These are phyloP conservation scores for Zosterops japonicus DNA, from an alignment of 2,113 vertebrate species.

Conservation along the genomic window DNA sequence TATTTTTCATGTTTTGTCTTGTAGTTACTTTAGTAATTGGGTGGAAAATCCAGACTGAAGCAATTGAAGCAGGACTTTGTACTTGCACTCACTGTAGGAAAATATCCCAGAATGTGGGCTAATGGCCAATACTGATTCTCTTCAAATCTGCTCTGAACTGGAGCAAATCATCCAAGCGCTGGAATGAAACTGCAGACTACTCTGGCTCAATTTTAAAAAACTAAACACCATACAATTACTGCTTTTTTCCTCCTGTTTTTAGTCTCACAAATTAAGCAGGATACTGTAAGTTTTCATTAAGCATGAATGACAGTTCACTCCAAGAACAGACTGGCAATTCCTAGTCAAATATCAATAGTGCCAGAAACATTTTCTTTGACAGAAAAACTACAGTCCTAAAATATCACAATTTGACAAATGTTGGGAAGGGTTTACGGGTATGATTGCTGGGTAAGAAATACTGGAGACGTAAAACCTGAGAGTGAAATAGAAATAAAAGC, in stretches of 20 bases:
- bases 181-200: background rate
- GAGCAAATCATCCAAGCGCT: background rate
- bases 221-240: background rate
- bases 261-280: background rate
- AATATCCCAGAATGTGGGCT: background rate
- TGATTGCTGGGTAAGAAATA: too few species aligned
- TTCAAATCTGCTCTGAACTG: slow-evolving; percentile 11
- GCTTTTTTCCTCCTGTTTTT: background rate
- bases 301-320: background rate
- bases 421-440: too few species aligned
- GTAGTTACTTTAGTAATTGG: background rate
- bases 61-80: background rate
- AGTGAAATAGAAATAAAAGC: too few species aligned
- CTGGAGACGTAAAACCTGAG: too few species aligned
- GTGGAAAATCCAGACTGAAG: background rate
- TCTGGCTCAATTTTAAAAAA: background rate
- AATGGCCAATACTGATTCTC: background rate
- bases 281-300: background rate
- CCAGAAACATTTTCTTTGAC: background rate
- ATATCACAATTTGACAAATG: background rate
- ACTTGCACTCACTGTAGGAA: background rate
- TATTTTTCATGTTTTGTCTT: background rate
- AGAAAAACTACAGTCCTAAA: background rate
- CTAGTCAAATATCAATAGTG: background rate
- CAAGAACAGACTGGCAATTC: background rate